phyloP scores from a whole-genome alignment of 2,113 vertebrate species.

The Verasper variegatus region DNA sequence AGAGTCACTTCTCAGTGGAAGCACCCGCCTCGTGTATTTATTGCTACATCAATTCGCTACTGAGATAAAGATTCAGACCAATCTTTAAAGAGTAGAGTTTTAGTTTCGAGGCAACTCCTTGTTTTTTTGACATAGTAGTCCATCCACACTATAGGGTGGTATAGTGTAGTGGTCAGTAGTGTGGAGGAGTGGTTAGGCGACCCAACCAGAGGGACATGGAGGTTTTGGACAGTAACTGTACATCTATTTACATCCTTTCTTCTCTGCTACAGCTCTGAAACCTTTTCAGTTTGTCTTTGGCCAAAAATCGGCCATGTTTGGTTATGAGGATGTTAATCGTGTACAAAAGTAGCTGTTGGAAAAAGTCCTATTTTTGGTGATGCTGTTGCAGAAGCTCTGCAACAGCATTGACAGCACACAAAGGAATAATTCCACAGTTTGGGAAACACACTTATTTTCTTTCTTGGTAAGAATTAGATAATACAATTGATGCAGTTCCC shows the following conservation, averaged over 20 bases:
- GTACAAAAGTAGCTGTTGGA: not conserved
- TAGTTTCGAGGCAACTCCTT: slow-evolving; percentile 55
- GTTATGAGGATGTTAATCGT: not conserved
- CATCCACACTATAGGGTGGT: slow-evolving; percentile 70
- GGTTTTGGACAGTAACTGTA: slow-evolving; percentile 61
- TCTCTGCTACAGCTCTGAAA: slow-evolving; percentile 50
- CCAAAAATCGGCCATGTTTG: not conserved
- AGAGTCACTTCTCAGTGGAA: slow-evolving; percentile 55
- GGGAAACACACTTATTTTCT: not conserved
- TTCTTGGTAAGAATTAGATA: too few species aligned
- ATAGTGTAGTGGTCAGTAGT: slow-evolving; percentile 81
- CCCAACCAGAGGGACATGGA: slow-evolving; percentile 60
- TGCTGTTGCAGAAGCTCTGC: not conserved
- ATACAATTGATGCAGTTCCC: not conserved
- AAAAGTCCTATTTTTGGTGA: not conserved
- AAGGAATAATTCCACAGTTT: not conserved
- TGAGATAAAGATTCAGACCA: slow-evolving; percentile 58
- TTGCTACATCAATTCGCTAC: slow-evolving; percentile 84
- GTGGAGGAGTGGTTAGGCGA: slow-evolving; percentile 77
- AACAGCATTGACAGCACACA: not conserved
- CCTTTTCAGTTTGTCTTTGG: slow-evolving; percentile 36
- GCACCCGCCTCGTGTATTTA: slow-evolving; percentile 60
- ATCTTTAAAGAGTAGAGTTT: slow-evolving; percentile 50
- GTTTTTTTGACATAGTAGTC: slow-evolving; percentile 60
- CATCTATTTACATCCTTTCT: slow-evolving; percentile 63